Evolutionary conservation across 2,888 invertebrate genomes (phyloP).

Genomic region (Myopa tessellatipennis): DNA sequence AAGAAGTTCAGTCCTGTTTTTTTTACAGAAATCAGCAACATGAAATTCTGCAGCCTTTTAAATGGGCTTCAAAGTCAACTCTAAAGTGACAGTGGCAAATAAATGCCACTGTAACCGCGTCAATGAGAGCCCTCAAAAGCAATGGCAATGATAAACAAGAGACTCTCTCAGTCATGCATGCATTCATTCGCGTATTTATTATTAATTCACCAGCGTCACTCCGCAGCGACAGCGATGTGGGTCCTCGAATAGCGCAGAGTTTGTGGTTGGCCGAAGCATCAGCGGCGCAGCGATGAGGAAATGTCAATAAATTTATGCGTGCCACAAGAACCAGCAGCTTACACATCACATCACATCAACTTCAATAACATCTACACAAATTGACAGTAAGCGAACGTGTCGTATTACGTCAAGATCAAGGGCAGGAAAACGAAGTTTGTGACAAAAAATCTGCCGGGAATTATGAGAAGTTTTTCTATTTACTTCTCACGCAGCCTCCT

Average conservation of each 20-base stretch:
- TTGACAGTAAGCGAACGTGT: slow-evolving; percentile 31
- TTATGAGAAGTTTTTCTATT: background rate
- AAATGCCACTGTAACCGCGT: background rate
- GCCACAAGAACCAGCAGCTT: slow-evolving; percentile 3
- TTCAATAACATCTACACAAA: slow-evolving; percentile 25
- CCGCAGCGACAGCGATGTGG: background rate
- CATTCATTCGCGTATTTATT: background rate
- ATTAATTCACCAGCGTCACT: slow-evolving; percentile 15
- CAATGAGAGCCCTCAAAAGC: background rate
- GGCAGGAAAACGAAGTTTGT: slow-evolving; percentile 6
- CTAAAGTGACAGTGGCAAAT: slow-evolving; percentile 3
- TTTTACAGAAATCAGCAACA: no score
- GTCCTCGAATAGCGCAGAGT: background rate
- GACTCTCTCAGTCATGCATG: slow-evolving; percentile 1
- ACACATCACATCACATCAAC: background rate
- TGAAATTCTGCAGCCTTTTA: background rate
- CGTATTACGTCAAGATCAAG: slow-evolving; percentile 28
- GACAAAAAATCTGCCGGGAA: background rate
- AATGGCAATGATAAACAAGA: slow-evolving; percentile 2
- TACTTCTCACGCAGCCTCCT: background rate
- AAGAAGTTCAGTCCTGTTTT: no score
- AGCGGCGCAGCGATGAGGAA: background rate
- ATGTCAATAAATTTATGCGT: slow-evolving; percentile 30
- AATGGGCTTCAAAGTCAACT: slow-evolving; percentile 23
- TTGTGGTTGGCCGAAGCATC: background rate